phyloP scores from a whole-genome alignment of 1,140 invertebrate genomes.

The Spodoptera litura region DNA sequence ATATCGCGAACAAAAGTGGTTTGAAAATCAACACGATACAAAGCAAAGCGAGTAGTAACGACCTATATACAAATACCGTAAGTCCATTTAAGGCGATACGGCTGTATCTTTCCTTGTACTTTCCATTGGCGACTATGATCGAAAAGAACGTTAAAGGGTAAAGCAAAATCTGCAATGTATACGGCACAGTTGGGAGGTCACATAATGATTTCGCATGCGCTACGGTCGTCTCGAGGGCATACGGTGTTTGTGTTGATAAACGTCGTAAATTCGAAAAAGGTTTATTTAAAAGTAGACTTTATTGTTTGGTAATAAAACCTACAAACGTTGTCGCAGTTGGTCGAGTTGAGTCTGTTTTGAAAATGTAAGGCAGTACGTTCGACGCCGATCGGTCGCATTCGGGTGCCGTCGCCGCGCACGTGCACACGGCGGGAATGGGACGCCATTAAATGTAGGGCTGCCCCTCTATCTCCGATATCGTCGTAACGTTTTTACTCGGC shows the following conservation, averaged over 20 bases:
- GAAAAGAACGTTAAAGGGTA: background rate
- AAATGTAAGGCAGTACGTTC: constrained; percentile 44
- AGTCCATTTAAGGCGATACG: constrained; percentile 44
- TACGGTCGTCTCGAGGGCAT: constrained; percentile 60
- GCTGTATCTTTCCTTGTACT: constrained; percentile 12
- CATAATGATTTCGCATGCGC: constrained; percentile 62
- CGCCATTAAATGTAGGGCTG: constrained; percentile 52
- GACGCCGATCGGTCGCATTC: constrained; percentile 60
- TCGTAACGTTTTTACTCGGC: constrained; percentile 42
- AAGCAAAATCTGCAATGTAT: constrained; percentile 47
- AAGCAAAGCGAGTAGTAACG: constrained; percentile 58
- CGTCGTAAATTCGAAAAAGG: background rate
- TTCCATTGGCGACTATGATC: constrained; percentile 25
- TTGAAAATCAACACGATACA: constrained; percentile 60
- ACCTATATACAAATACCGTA: constrained; percentile 58
- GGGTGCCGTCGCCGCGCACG: constrained; percentile 63
- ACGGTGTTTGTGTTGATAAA: constrained; percentile 21
- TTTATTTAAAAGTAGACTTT: constrained; percentile 13
- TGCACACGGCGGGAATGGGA: constrained; percentile 55
- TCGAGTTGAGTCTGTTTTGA: constrained; percentile 18
- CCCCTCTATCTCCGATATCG: constrained; percentile 39
- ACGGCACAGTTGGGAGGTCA: constrained; percentile 35
- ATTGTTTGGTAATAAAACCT: background rate
- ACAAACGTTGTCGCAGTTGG: background rate
- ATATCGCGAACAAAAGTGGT: constrained; percentile 57